These are phyloP conservation scores for Heliothis subflexa DNA, from an alignment of 1,140 invertebrate species.

Conservation along the genomic window DNA sequence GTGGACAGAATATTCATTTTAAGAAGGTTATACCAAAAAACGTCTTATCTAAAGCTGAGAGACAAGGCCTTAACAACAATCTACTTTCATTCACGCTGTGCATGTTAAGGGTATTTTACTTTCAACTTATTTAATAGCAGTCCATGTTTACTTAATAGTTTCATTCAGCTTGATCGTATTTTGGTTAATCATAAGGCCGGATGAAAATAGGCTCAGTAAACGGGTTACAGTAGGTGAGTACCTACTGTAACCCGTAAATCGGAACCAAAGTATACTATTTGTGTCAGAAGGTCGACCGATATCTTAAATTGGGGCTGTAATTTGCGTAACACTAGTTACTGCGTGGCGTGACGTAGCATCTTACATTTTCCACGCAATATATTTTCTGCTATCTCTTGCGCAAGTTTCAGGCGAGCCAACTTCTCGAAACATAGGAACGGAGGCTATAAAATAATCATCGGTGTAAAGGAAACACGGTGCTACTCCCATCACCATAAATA, in stretches of 20 bases:
- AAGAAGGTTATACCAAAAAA: not conserved
- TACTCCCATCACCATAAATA: not conserved
- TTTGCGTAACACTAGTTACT: slow-evolving; percentile 75
- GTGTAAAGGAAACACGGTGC: slow-evolving; percentile 39
- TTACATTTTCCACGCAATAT: slow-evolving; percentile 68
- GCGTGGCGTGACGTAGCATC: slow-evolving; percentile 63
- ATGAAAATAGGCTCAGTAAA: slow-evolving; percentile 44
- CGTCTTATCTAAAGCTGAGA: too few relatives aligned
- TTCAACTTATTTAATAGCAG: too few relatives aligned
- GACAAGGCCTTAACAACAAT: too few relatives aligned
- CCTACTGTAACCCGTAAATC: too few relatives aligned
- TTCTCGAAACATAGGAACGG: slow-evolving; percentile 41
- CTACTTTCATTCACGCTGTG: too few relatives aligned
- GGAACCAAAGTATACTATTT: slow-evolving; percentile 45
- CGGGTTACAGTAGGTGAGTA: not conserved
- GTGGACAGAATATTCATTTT: not conserved
- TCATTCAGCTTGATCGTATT: slow-evolving; percentile 6
- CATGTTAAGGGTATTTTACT: too few relatives aligned
- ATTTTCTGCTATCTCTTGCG: slow-evolving; percentile 73
- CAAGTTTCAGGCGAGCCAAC: slow-evolving; percentile 58
- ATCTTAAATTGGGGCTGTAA: slow-evolving; percentile 50
- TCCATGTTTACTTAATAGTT: too few relatives aligned
- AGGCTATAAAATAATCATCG: slow-evolving; percentile 46
- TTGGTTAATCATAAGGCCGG: slow-evolving; percentile 8
- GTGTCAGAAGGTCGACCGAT: slow-evolving; percentile 53